phyloP scores from a whole-genome alignment of 2,888 invertebrate genomes.

The Quadriops clusia region DNA sequence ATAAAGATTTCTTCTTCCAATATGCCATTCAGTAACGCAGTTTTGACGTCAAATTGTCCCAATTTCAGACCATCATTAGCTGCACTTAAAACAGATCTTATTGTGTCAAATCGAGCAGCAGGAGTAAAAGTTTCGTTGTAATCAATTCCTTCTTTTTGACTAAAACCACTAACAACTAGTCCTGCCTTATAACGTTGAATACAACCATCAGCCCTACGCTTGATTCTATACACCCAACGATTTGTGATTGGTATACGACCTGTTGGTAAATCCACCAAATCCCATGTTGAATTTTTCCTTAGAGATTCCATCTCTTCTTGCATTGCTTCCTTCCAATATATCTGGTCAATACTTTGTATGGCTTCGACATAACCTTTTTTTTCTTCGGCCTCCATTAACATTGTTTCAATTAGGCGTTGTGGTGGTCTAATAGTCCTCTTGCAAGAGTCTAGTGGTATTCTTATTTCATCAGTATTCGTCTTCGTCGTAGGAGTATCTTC shows the following conservation, averaged over 20 bases:
- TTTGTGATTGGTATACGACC: slow-evolving; percentile 6
- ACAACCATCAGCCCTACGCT: background rate
- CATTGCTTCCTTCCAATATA: slow-evolving; percentile 17
- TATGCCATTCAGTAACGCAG: slow-evolving; percentile 18
- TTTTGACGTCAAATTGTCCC: slow-evolving; percentile 18
- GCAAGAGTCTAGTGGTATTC: too few species aligned
- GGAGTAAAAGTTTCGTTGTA: slow-evolving; percentile 19
- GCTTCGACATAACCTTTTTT: slow-evolving; percentile 1
- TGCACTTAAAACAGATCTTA: slow-evolving; percentile 16
- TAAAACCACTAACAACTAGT: slow-evolving; percentile 12
- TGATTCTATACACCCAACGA: slow-evolving; percentile 12
- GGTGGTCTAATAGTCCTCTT: too few species aligned
- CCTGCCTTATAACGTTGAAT: slow-evolving; percentile 11
- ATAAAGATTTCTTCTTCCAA: slow-evolving; percentile 17
- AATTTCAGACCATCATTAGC: slow-evolving; percentile 12
- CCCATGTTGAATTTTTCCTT: slow-evolving; percentile 15
- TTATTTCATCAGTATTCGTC: too few species aligned
- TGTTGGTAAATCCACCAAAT: slow-evolving; percentile 11
- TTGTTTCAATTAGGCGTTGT: too few species aligned
- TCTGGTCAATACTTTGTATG: slow-evolving; percentile 4
- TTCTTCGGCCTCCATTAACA: too few species aligned
- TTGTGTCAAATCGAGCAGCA: slow-evolving; percentile 13
- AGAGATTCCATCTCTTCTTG: slow-evolving; percentile 16
- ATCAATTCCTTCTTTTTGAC: slow-evolving; percentile 16
- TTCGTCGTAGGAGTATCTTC: too few species aligned